These are phyloP conservation scores for Malurus leucopterus DNA, from an alignment of 2,797 vertebrate genomes.

Conservation along the genomic window DNA sequence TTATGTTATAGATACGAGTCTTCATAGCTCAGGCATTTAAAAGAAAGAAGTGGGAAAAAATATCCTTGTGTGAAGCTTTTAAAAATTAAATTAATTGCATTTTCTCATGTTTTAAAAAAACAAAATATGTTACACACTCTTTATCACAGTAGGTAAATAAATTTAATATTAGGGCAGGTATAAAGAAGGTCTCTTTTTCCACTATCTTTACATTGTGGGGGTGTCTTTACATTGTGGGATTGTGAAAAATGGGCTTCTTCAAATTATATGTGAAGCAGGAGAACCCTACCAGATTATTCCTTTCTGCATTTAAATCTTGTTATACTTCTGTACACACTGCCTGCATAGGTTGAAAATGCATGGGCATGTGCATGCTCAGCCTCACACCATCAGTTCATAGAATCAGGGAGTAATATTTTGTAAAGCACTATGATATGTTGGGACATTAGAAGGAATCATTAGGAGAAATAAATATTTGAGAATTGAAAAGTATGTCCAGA, in stretches of 20 bases:
- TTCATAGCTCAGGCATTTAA: neutral
- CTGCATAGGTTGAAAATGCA: neutral
- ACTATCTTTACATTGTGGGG: neutral
- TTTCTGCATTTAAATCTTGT: neutral
- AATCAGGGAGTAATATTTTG: neutral
- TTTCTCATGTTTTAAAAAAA: neutral
- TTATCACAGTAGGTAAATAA: neutral
- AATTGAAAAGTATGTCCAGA: neutral
- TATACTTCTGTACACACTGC: neutral
- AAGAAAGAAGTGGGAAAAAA: neutral
- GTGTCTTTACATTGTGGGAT: neutral
- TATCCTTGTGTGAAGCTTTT: neutral
- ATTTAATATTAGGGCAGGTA: neutral
- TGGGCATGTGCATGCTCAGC: neutral
- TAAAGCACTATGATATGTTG: neutral
- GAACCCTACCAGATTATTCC: neutral
- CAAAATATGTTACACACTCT: neutral
- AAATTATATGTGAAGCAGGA: neutral
- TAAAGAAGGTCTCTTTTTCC: neutral
- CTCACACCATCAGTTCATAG: neutral
- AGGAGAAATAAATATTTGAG: conserved; percentile 13
- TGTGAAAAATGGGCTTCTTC: neutral
- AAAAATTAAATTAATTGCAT: neutral
- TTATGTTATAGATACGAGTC: neutral
- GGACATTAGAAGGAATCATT: neutral